Conservation (phyloP, 2,888 invertebrate species). For the Drosophila pseudotakahashii region DNA sequence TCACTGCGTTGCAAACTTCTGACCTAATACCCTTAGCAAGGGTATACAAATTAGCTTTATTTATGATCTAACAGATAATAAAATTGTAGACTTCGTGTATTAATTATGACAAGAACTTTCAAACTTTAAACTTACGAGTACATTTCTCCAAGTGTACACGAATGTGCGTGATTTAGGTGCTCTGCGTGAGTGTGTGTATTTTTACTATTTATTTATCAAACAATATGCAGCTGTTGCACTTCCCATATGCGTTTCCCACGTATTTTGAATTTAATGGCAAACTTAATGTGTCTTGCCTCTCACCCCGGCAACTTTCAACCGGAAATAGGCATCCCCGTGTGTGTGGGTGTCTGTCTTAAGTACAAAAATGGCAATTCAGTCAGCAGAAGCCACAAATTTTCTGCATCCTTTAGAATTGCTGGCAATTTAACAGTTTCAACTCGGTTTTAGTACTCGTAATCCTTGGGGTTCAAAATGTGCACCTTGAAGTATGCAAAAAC, state of each 20-base stretch:
- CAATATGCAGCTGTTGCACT: conserved; percentile 72
- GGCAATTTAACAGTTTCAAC: conserved; percentile 9
- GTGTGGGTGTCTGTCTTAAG: conserved; percentile 32
- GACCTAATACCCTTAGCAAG: too few species aligned
- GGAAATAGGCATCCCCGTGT: conserved; percentile 1
- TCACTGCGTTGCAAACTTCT: too few species aligned
- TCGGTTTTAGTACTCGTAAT: conserved; percentile 1
- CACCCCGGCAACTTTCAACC: not conserved
- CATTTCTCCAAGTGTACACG: not conserved
- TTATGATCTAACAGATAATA: too few species aligned
- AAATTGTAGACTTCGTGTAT: too few species aligned
- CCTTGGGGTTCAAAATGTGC: conserved; percentile 14
- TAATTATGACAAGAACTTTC: too few species aligned
- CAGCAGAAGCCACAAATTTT: conserved; percentile 35
- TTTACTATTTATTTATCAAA: conserved; percentile 70
- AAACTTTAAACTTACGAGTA: too few species aligned
- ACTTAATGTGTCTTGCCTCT: conserved; percentile 49
- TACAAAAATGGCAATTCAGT: conserved; percentile 47
- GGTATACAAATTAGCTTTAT: too few species aligned
- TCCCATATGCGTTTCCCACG: conserved; percentile 69
- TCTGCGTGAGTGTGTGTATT: conserved; percentile 44
- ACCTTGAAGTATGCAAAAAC: conserved; percentile 45
- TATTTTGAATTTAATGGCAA: conserved; percentile 62
- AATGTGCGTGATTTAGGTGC: conserved; percentile 19
- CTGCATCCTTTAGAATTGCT: conserved; percentile 52